Base-by-base conservation (phyloP, 2,888 invertebrate species). In the Pristionchus mayeri region DNA sequence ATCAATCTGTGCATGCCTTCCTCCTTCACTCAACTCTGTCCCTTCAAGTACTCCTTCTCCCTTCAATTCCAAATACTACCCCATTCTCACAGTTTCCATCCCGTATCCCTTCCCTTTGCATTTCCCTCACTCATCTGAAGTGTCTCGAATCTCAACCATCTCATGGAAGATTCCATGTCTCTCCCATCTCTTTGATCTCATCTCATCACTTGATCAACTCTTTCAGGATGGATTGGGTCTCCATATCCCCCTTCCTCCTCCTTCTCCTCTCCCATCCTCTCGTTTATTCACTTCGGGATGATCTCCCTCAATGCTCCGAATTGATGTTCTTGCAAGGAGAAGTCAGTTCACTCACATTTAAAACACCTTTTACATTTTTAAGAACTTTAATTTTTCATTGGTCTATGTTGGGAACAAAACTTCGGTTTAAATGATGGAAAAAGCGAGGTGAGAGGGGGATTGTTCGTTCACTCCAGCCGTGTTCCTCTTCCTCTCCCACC, bases 71-170 rank as follows among this genome's bases (percentile, higher is more conserved):
- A 75, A 48, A 75, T 67, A 67, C 67, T 37, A 37, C 9, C 67
- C 37, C 34, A 67, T 67, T 67, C 67, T 67, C 67, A 67, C 67
- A 67, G 37, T 67, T 67, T 79, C 54, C n/a, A 24, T 79, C 50
- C 50, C 30, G 37, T 30, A 21, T 54, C 54, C 27, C 79, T 2
- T 54, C 37, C 34, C 54, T 24, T 18, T 30, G 3, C 37, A 13
- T 52, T 34, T 34, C n/a, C 54, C 79, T 54, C 79, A n/a, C 79
- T 79, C 16, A 30, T 79, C 79, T 50, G 34, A 54, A 54, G 48
- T 75, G 37, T 40, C 3, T 21, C 67, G 24, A 67, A 27, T 27
- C 21, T 54, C 50, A 9, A 52, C 54, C 18, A 34, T 67, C 37
- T 67, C 60, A 27, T 37, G 34, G 34, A 34, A 18, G 37, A 67